A percentile compares a stretch with the other conserved stretches of the same genome.
These are phyloP conservation scores for Ophioninae sp. DNA, from an alignment of 2,888 invertebrate species.

Conservation along the genomic window DNA sequence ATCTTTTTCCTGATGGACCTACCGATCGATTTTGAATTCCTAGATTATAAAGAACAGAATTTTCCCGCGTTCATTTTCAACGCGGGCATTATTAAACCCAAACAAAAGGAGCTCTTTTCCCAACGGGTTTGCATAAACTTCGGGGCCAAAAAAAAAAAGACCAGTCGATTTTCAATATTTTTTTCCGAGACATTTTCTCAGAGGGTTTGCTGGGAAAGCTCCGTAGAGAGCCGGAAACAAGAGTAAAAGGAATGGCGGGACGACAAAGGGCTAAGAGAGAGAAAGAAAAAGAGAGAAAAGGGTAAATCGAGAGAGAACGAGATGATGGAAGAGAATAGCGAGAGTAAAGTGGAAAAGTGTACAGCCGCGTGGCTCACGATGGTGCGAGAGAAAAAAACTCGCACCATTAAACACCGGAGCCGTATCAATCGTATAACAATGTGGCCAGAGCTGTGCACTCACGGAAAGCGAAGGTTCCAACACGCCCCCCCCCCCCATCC, in stretches of 20 bases:
- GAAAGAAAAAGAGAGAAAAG: not conserved
- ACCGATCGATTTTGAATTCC: no score
- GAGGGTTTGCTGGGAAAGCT: slow-evolving; percentile 18
- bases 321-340: slow-evolving; percentile 42
- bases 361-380: slow-evolving; percentile 13
- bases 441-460: slow-evolving; percentile 50
- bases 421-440: slow-evolving; percentile 63
- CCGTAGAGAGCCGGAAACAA: not conserved
- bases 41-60: no score
- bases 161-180: no score
- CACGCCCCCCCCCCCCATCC: no score
- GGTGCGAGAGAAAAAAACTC: slow-evolving; percentile 47
- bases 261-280: not conserved
- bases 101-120: no score
- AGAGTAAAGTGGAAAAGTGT: slow-evolving; percentile 12
- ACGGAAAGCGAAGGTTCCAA: slow-evolving; percentile 24
- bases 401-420: slow-evolving; percentile 58
- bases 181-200: no score
- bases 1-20: no score
- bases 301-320: not conserved
- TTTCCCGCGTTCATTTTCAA: no score
- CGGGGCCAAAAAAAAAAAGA: no score
- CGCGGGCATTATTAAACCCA: no score
- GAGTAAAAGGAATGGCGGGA: not conserved
- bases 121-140: no score